Conservation (phyloP, 2,888 invertebrate species). For the Cephus pygmeus region DNA sequence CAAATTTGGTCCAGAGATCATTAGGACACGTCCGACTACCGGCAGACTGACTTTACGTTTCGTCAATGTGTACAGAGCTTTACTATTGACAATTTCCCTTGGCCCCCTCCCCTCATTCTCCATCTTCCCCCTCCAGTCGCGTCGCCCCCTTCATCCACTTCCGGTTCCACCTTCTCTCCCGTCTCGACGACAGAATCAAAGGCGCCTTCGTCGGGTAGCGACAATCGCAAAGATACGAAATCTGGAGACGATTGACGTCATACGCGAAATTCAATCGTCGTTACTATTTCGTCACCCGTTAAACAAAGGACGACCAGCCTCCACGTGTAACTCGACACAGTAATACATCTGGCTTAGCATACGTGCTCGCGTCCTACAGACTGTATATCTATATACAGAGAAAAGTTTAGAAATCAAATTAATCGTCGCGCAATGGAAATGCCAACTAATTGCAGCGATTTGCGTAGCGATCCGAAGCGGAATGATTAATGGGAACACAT, state of each 20-base stretch:
- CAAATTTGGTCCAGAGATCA: too few relatives aligned
- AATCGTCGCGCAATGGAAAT: background rate
- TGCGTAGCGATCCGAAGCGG: background rate
- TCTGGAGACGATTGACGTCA: background rate
- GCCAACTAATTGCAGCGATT: background rate
- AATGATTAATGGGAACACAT: background rate
- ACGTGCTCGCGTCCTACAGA: background rate
- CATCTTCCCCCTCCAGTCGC: background rate
- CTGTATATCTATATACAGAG: background rate
- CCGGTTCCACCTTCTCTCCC: background rate
- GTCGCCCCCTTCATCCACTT: background rate
- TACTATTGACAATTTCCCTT: background rate
- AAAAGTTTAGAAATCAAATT: background rate
- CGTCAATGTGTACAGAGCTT: background rate
- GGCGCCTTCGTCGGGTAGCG: background rate
- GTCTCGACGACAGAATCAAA: background rate
- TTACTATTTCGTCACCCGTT: background rate
- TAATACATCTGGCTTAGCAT: background rate
- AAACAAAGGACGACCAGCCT: background rate
- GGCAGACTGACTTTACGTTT: too few relatives aligned
- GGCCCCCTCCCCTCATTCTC: rapidly evolving
- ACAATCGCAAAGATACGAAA: background rate
- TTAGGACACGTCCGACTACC: too few relatives aligned
- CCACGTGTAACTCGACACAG: background rate
- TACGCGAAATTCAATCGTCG: background rate